A percentile compares a stretch with the other conserved stretches of the same genome.
phyloP scores from a whole-genome alignment of 2,888 invertebrate genomes.

The Sphaerophoria rueppellii region DNA sequence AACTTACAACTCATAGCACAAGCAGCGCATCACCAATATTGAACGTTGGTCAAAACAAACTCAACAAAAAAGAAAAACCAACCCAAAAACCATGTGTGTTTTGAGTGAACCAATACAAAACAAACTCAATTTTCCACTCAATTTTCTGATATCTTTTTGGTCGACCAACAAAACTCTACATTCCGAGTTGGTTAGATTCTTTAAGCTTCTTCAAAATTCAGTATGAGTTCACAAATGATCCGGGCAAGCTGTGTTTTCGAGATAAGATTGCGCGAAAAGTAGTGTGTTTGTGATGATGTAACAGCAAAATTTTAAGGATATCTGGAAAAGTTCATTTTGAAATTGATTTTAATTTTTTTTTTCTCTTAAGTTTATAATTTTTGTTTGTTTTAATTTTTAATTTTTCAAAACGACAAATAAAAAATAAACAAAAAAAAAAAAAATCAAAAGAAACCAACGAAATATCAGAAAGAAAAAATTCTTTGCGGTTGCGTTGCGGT shows the following conservation, averaged over 20 bases:
- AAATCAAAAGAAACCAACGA: background rate
- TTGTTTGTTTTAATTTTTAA: conserved; percentile 13
- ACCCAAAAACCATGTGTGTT: conserved; percentile 18
- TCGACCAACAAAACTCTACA: background rate
- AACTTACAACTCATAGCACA: background rate
- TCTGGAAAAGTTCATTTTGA: conserved; percentile 34
- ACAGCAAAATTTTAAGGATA: conserved; percentile 42
- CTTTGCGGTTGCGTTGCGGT: conserved; percentile 36
- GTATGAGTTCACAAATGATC: conserved; percentile 66
- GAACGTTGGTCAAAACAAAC: background rate
- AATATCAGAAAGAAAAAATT: conserved; percentile 8
- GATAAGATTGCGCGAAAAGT: conserved; percentile 29
- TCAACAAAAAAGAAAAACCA: background rate
- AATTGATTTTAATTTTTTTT: conserved; percentile 39
- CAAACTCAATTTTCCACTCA: conserved; percentile 11
- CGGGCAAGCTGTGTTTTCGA: conserved; percentile 61
- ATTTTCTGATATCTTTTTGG: background rate
- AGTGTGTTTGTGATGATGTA: conserved; percentile 60
- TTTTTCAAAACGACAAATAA: conserved; percentile 4
- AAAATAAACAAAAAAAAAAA: background rate
- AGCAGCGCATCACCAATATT: conserved; percentile 24
- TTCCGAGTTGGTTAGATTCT: conserved; percentile 6
- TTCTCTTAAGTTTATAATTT: conserved; percentile 27
- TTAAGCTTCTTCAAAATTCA: conserved; percentile 37
- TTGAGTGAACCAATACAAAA: conserved; percentile 12